Percentiles rank a stretch among this genome's conserved stretches.
Conservation (phyloP, 2,797 vertebrate genomes). For the Eleutherodactylus coqui region DNA sequence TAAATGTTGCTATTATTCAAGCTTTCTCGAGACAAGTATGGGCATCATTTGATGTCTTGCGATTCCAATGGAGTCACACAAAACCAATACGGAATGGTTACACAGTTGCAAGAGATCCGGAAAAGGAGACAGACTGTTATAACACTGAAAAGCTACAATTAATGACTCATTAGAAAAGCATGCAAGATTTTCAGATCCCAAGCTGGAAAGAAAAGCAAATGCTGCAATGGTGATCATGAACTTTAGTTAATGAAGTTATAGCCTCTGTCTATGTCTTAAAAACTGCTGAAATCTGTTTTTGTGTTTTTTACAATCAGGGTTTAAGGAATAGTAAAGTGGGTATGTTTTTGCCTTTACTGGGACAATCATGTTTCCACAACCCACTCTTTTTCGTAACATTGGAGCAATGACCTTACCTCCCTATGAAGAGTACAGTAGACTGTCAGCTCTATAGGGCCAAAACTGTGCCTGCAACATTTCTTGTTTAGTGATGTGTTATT, state of each 20-base stretch:
- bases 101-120: conserved; percentile 65
- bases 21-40: conserved; percentile 66
- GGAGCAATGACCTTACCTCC: conserved; percentile 24
- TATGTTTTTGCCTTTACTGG: conserved; percentile 38
- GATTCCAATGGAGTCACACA: conserved; percentile 67
- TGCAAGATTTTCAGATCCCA: neutral
- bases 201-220: neutral
- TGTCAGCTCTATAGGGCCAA: conserved; percentile 34
- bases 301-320: conserved; percentile 3
- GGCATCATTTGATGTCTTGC: conserved; percentile 73
- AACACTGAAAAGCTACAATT: neutral
- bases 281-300: neutral
- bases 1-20: conserved; percentile 65
- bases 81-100: conserved; percentile 68
- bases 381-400: neutral
- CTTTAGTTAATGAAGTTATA: conserved; percentile 36
- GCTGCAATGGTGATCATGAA: conserved; percentile 21
- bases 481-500: conserved; percentile 4
- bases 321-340: neutral
- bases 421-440: conserved; percentile 29
- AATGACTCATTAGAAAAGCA: conserved; percentile 15
- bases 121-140: conserved; percentile 66
- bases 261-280: conserved; percentile 44
- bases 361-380: neutral
- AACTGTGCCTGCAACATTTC: conserved; percentile 36